phyloP scores from a whole-genome alignment of 2,888 invertebrate genomes.

The Dromius quadrimaculatus region DNA sequence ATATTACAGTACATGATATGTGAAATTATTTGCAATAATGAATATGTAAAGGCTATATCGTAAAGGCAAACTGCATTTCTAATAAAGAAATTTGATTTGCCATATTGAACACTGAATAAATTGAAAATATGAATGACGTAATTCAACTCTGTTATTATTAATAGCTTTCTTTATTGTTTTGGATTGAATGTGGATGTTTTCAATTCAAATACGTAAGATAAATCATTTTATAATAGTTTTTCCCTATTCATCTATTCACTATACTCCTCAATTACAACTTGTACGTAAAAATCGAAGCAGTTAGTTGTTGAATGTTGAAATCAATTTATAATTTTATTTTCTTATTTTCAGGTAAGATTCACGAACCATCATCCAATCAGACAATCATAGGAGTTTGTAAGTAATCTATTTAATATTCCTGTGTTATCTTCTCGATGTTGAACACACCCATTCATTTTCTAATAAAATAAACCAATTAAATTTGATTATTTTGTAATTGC shows the following conservation, averaged over 20 bases:
- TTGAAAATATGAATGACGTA: neutral
- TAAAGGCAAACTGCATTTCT: constrained; percentile 16
- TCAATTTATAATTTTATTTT: neutral
- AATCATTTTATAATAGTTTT: too few species aligned
- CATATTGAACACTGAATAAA: neutral
- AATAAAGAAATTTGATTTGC: constrained; percentile 17
- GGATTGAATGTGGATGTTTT: too few species aligned
- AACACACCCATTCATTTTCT: neutral
- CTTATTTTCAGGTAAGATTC: constrained; percentile 13
- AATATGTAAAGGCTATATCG: constrained; percentile 12
- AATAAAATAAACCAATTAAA: constrained; percentile 24
- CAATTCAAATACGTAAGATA: too few species aligned
- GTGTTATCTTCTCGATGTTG: neutral
- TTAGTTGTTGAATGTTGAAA: too few species aligned
- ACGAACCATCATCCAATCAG: neutral
- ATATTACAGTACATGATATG: constrained; percentile 16
- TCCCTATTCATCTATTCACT: too few species aligned
- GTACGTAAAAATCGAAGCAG: too few species aligned
- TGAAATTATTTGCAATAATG: constrained; percentile 26
- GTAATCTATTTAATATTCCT: neutral
- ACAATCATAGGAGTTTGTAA: neutral
- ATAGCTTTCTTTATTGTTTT: too few species aligned
- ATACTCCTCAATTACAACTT: too few species aligned
- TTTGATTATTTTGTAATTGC: constrained; percentile 17
- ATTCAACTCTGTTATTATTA: too few species aligned